phyloP scores from a whole-genome alignment of 2,113 vertebrate genomes.

The Prunella himalayana region DNA sequence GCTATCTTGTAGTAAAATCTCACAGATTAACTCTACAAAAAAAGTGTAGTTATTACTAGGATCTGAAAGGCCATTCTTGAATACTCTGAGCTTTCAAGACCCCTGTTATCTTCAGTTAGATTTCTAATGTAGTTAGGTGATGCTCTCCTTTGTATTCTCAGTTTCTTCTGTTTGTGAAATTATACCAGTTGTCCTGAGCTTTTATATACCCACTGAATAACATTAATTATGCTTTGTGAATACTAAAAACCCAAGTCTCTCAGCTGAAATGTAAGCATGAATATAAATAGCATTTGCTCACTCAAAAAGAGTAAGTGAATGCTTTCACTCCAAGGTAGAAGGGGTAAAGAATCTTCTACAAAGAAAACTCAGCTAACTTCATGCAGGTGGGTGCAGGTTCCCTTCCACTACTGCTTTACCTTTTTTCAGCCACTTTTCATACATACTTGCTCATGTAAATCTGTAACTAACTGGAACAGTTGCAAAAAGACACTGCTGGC shows the following conservation, averaged over 20 bases:
- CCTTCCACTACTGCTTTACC: background rate
- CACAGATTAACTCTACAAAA: background rate
- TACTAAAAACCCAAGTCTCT: background rate
- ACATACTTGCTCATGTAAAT: background rate
- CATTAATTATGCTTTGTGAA: background rate
- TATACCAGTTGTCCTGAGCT: background rate
- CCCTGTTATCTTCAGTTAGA: background rate
- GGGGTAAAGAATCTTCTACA: background rate
- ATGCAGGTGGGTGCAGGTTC: background rate
- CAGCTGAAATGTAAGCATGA: background rate
- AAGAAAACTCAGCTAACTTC: background rate
- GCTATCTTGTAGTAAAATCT: background rate
- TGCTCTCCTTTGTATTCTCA: background rate
- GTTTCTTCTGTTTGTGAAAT: background rate
- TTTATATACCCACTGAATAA: background rate
- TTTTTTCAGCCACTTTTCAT: background rate
- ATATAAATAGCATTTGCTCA: background rate
- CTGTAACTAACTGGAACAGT: background rate
- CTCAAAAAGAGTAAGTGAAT: background rate
- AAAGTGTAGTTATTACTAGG: background rate
- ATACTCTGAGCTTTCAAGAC: background rate
- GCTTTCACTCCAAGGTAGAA: background rate
- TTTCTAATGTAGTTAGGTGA: background rate
- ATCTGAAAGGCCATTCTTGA: background rate
- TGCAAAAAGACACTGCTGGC: background rate